Percentiles rank a stretch among this genome's conserved stretches.
These are phyloP conservation scores for Sarcophaga caerulescens DNA, from an alignment of 2,888 invertebrate genomes.

Conservation along the genomic window DNA sequence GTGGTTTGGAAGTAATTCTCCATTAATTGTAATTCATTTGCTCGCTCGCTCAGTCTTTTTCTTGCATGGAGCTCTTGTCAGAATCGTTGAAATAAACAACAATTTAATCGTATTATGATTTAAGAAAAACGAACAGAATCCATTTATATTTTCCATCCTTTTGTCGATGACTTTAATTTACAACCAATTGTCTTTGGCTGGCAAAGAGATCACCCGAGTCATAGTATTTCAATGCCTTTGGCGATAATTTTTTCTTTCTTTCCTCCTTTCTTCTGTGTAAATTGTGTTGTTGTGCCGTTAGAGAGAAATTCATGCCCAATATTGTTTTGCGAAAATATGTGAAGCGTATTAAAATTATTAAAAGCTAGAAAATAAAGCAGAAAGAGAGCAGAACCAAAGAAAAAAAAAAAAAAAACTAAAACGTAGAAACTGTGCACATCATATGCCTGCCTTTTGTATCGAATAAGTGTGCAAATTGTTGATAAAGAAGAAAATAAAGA, in stretches of 20 bases:
- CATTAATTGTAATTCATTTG: conserved; percentile 71
- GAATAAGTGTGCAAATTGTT: conserved; percentile 49
- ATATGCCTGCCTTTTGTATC: conserved; percentile 41
- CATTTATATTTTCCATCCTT: not conserved
- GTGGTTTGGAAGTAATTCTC: conserved; percentile 78
- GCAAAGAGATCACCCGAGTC: not conserved
- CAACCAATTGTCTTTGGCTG: not conserved
- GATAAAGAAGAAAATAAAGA: conserved; percentile 33
- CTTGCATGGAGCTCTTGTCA: not conserved
- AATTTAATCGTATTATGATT: conserved; percentile 59
- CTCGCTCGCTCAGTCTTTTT: too few species aligned
- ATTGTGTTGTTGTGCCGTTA: conserved; percentile 24
- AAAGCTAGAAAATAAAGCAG: not conserved
- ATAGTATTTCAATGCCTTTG: not conserved
- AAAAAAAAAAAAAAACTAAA: not conserved
- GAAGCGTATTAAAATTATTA: conserved; percentile 42
- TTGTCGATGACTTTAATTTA: not conserved
- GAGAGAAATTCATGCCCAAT: conserved; percentile 26
- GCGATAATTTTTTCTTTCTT: not conserved
- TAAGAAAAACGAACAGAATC: not conserved
- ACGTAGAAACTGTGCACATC: conserved; percentile 8
- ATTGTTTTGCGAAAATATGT: conserved; percentile 49
- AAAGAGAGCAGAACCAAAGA: not conserved
- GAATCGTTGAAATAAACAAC: conserved; percentile 37
- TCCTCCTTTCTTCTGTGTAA: not conserved